Evolutionary conservation across 1,140 invertebrate species (phyloP).

Genomic region (Ips nitidus): DNA sequence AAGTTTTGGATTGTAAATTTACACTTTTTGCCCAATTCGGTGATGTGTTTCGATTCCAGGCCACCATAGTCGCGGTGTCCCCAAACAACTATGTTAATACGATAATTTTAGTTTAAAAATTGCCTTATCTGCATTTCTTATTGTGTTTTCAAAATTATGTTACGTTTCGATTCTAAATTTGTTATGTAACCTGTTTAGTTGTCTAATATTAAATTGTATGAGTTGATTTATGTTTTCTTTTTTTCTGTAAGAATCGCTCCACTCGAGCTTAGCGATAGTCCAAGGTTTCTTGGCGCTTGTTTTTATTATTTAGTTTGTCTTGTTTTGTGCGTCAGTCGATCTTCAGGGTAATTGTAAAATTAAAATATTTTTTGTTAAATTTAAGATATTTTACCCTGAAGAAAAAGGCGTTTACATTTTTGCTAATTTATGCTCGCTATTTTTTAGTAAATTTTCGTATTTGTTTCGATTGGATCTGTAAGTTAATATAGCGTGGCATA

Average conservation of each 20-base stretch:
- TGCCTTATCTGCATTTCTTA: constrained; percentile 46
- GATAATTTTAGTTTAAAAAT: constrained; percentile 25
- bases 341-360: not conserved
- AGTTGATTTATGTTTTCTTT: constrained; percentile 38
- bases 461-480: constrained; percentile 1
- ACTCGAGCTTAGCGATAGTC: constrained; percentile 9
- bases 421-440: constrained; percentile 1
- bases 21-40: not conserved
- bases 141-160: constrained; percentile 25
- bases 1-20: not conserved
- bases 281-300: constrained; percentile 25
- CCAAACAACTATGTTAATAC: constrained; percentile 35
- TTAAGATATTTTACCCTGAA: too few relatives aligned
- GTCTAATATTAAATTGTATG: constrained; percentile 31
- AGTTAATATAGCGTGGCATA: constrained; percentile 14
- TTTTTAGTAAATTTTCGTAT: constrained; percentile 1
- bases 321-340: not conserved
- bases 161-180: constrained; percentile 41
- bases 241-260: constrained; percentile 11
- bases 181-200: constrained; percentile 39
- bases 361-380: too few relatives aligned
- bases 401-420: not conserved
- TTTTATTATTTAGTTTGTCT: constrained; percentile 26
- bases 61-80: constrained; percentile 46
- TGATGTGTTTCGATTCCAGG: constrained; percentile 14